A percentile compares a stretch with the other conserved stretches of the same genome.
Conservation (phyloP, 2,888 invertebrate species). For the Drosophila recens region DNA sequence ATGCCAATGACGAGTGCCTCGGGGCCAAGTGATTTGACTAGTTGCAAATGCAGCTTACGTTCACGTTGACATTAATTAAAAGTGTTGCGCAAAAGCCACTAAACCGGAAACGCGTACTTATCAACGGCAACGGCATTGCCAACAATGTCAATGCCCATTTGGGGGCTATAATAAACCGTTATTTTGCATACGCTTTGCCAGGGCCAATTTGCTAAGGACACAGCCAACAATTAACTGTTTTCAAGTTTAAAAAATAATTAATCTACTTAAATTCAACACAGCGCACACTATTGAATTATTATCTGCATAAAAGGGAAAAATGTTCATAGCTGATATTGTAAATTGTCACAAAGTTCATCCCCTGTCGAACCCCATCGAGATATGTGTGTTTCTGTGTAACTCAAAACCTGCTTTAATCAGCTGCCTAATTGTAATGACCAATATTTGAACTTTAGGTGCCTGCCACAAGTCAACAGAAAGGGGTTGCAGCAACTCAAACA, state of each 20-base stretch:
- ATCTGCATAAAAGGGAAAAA: too few species aligned
- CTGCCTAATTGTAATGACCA: conserved; percentile 75
- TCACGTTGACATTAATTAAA: conserved; percentile 73
- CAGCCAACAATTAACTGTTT: not conserved
- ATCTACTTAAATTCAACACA: too few species aligned
- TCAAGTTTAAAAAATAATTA: too few species aligned
- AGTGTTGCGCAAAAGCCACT: conserved; percentile 66
- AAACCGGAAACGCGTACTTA: conserved; percentile 48
- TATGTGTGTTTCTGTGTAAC: conserved; percentile 39
- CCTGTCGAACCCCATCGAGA: not conserved
- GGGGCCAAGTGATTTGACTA: conserved; percentile 23
- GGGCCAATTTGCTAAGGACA: conserved; percentile 42
- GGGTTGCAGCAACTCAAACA: conserved; percentile 50
- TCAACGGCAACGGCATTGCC: conserved; percentile 1
- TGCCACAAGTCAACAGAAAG: conserved; percentile 46
- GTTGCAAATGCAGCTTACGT: conserved; percentile 13
- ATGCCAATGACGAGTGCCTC: conserved; percentile 29
- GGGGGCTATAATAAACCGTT: not conserved
- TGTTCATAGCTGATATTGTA: too few species aligned
- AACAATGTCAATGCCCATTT: conserved; percentile 32
- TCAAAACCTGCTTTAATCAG: conserved; percentile 54
- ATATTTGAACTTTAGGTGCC: conserved; percentile 65
- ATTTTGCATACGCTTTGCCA: conserved; percentile 19
- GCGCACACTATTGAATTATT: too few species aligned
- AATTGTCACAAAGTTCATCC: conserved; percentile 1